Evolutionary conservation across 2,113 vertebrate genomes (phyloP), one percentile per base, ranked within the genome.

Genomic region (Cercocebus atys): DNA sequence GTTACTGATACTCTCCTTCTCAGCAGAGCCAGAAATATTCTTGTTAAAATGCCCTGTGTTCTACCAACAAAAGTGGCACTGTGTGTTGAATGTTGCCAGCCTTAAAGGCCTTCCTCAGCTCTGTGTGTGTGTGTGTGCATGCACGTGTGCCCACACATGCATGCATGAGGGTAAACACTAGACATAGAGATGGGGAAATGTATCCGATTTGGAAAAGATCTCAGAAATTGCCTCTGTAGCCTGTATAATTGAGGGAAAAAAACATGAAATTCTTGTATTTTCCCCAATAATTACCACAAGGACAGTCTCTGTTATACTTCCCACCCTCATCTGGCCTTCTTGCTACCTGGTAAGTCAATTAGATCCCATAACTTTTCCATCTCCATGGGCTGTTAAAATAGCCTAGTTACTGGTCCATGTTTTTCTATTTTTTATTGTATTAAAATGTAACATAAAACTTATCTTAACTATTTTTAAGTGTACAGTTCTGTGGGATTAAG

Each of bases 211-310:
- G 47, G 68, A 50, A 55, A 80, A 92, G 50, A 93, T 68, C 50
- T 75, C 32, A 94, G 66, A 66, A 88, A 81, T 85, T 27, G 43
- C 76, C 52, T 35, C 20, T 18, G 64, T 40, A 79, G 18, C 3
- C 17, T 80, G 8, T n/a, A 47, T 61, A 57, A 68, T 55, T 61
- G 81, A 88, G 70, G 0, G 0, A 78, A 84, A 88, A 59, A 75
- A 75, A 88, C 55, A 75, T 68, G 76, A 84, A 73, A 87, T 93
- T 70, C 3, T 93, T 78, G 78, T 38, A 17, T 88, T 94, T 95
- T 73, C 23, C 40, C 16, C 32, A 79, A 45, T 73, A 64, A 59
- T 52, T 68, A 8, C 23, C 45, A 8, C 12, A 35, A 88, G 16
- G 35, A 76, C 30, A 23, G 47, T 70, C 64, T 87, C 76, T 81